Evolutionary conservation across 2,797 vertebrate species (phyloP), one percentile per base, ranked within the genome.

Genomic region (Tadarida brasiliensis): DNA sequence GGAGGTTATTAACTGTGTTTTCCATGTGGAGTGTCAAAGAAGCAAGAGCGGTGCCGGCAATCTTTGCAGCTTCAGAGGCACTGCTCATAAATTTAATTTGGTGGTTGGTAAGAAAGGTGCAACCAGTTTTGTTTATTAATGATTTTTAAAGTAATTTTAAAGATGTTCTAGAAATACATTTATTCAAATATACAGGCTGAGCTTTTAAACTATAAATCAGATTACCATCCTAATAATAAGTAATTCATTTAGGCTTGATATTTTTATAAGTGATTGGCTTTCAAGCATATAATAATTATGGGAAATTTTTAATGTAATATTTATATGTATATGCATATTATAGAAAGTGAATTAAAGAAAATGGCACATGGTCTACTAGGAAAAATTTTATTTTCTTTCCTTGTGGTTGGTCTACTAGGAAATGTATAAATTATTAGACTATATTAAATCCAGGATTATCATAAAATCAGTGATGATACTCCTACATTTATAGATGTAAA

Each of bases 11-110:
- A 98, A 97, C 96, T 96, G 70, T 95, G 93, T 98, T 98, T 98
- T 98, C 98, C 98, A 98, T 98, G 97, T 97, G 89, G 96, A 97
- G 63, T 96, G 95, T 94, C 97, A 98, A 96, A 96, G 96, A 96
- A 98, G 74, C 92, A 97, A 98, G 95, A 96, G 73, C 90, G 98
- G 77, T 63, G 20, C 96, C 68, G 73, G 92, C 95, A 97, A 98
- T 98, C 97, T 98, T 98, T 98, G 94, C 94, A 96, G 97, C 97
- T 98, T 98, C 98, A 98, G 98, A 98, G 95, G 94, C 95, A 97
- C 81, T 91, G 96, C 33, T 98, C 96, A 97, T 98, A 94, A 97
- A 96, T 98, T 96, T 78, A 98, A 97, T 95, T 97, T 96, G 74
- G 87, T 97, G 94, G 87, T 96, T 98, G 97, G 94, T 95, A 94